Percentiles rank a stretch among this genome's conserved stretches.
These are phyloP conservation scores for Anniella stebbinsi DNA, from an alignment of 2,797 vertebrate species.

Conservation along the genomic window DNA sequence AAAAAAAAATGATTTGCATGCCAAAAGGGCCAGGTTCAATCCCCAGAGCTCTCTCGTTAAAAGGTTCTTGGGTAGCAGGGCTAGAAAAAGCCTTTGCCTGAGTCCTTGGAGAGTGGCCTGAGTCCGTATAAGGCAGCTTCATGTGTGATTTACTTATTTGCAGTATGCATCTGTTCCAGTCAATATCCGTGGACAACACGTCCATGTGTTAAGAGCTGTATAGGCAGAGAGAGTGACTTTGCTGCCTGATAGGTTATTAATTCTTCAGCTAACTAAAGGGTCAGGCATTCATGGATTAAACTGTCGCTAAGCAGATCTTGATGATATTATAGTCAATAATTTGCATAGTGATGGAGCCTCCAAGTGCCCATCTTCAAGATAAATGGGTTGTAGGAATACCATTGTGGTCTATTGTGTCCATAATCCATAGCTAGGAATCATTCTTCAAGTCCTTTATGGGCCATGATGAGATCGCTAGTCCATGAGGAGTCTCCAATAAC, in stretches of 20 bases:
- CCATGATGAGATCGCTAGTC: slow-evolving; percentile 4
- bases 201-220: slow-evolving; percentile 1
- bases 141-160: not conserved
- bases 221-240: not conserved
- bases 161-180: slow-evolving; percentile 23
- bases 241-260: slow-evolving; percentile 1
- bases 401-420: slow-evolving; percentile 30
- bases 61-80: not conserved
- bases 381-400: slow-evolving; percentile 36
- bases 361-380: slow-evolving; percentile 37
- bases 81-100: not conserved
- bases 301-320: slow-evolving; percentile 39
- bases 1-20: not conserved
- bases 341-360: slow-evolving; percentile 13
- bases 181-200: not conserved
- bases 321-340: slow-evolving; percentile 48
- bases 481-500: not conserved
- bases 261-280: slow-evolving; percentile 21
- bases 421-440: slow-evolving; percentile 4
- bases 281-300: slow-evolving; percentile 40
- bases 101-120: not conserved
- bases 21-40: not conserved
- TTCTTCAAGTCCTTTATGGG: slow-evolving; percentile 22
- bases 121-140: not conserved
- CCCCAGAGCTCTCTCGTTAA: not conserved